Base-by-base conservation (phyloP, 2,888 invertebrate genomes). In the Tenthredo notha region DNA sequence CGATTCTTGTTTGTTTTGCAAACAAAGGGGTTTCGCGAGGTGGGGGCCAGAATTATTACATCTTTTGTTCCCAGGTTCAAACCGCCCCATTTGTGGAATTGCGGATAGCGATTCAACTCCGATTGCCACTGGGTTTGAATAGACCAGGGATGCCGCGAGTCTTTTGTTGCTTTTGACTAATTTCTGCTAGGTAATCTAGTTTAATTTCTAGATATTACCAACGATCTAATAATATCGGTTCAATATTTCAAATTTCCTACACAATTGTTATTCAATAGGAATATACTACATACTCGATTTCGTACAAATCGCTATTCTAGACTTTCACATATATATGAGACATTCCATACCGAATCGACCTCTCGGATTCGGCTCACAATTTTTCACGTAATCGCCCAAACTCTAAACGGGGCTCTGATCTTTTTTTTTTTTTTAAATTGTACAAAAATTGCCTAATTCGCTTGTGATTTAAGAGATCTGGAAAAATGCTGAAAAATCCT, bases 1-100 rank as follows among this genome's bases (percentile, higher is more conserved):
- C 92, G 91, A 92, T 92, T 92, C 92, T 91, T 92, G 92, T 92
- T 92, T 92, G 92, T 92, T 92, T 92, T 91, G 92, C 92, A 92
- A 92, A 92, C 92, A 92, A 92, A 91, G 91, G 91, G 92, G 86
- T 84, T 83, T 83, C 83, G 83, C 67, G 84, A 87, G 87, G 87
- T 85, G 85, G 90, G 91, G 89, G 88, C 88, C 91, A 91, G 90
- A 93, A 92, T 93, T 93, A 93, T 93, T 92, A 92, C 92, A 92
- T 92, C 93, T 93, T 92, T 93, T 93, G 93, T 93, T 92, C 91
- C 89, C 90, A 90, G 90, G 88, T 90, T 90, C 90, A 90, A 92
- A 92, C 88, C 91, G 91, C 91, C 91, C 91, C 92, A 92, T 92
- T 93, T 92, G 91, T 87, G 91, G 91, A 92, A 93, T 92, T 91